These are phyloP conservation scores for Protobothrops flavoviridis DNA, from an alignment of 2,113 vertebrate genomes.

Conservation along the genomic window DNA sequence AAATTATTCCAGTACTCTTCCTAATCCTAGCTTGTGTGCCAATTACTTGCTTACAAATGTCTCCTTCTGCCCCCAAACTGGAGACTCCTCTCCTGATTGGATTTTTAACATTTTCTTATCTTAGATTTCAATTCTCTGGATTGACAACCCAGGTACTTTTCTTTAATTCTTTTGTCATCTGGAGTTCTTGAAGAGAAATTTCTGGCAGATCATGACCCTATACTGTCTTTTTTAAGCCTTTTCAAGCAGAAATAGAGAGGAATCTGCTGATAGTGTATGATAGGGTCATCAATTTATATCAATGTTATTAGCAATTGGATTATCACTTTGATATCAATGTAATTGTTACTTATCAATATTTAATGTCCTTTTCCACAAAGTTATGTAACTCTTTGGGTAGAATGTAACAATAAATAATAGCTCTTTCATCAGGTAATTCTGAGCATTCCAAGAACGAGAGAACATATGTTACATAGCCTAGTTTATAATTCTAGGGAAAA, in stretches of 20 bases:
- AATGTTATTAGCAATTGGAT: neutral
- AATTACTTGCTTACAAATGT: neutral
- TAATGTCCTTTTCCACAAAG: neutral
- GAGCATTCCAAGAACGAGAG: neutral
- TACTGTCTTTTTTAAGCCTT: neutral
- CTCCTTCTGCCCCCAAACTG: neutral
- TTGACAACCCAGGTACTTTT: neutral
- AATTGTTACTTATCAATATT: neutral
- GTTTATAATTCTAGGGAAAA: slow-evolving; percentile 7
- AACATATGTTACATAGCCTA: neutral
- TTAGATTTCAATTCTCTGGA: neutral
- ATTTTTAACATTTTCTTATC: neutral
- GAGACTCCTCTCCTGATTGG: neutral
- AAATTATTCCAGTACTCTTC: neutral
- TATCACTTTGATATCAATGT: neutral
- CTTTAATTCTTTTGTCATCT: neutral
- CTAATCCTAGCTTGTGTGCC: neutral
- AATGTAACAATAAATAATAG: slow-evolving; percentile 1
- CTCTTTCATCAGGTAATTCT: neutral
- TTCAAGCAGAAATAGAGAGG: neutral
- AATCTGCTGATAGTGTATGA: neutral
- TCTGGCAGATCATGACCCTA: neutral
- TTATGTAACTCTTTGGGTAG: neutral
- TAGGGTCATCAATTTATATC: neutral
- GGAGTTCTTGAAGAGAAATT: neutral